These are phyloP conservation scores for Dasyurus viverrinus DNA, from an alignment of 2,113 vertebrate genomes.

Conservation along the genomic window DNA sequence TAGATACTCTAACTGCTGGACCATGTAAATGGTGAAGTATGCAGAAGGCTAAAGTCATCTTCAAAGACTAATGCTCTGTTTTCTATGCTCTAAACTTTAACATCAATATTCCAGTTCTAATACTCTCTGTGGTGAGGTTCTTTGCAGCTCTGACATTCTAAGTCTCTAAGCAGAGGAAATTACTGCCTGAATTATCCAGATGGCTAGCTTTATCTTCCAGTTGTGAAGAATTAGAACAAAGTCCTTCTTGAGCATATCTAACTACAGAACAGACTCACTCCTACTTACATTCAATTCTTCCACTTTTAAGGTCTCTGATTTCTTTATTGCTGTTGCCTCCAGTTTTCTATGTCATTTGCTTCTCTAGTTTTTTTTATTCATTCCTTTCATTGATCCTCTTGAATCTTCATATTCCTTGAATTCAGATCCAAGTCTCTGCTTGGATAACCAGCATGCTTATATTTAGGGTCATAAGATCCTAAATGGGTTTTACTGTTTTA, in stretches of 20 bases:
- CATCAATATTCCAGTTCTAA: background rate
- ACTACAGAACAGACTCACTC: background rate
- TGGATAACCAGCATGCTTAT: background rate
- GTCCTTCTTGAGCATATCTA: background rate
- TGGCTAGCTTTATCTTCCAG: background rate
- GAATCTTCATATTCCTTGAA: background rate
- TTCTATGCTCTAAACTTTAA: background rate
- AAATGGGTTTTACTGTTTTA: background rate
- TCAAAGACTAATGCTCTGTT: background rate
- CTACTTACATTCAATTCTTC: background rate
- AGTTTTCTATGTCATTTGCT: background rate
- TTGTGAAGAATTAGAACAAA: background rate
- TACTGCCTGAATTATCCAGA: background rate
- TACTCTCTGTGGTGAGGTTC: background rate
- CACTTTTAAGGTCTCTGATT: background rate
- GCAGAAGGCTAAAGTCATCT: too few relatives aligned
- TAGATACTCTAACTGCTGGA: background rate
- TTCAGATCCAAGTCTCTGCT: background rate
- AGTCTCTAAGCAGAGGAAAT: background rate
- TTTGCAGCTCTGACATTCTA: background rate
- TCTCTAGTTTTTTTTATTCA: background rate
- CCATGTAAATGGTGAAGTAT: background rate
- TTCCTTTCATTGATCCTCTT: background rate
- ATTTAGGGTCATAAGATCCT: background rate
- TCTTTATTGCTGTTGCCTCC: background rate